Evolutionary conservation across 2,113 vertebrate species (phyloP).

Genomic region (Trinectes maculatus): DNA sequence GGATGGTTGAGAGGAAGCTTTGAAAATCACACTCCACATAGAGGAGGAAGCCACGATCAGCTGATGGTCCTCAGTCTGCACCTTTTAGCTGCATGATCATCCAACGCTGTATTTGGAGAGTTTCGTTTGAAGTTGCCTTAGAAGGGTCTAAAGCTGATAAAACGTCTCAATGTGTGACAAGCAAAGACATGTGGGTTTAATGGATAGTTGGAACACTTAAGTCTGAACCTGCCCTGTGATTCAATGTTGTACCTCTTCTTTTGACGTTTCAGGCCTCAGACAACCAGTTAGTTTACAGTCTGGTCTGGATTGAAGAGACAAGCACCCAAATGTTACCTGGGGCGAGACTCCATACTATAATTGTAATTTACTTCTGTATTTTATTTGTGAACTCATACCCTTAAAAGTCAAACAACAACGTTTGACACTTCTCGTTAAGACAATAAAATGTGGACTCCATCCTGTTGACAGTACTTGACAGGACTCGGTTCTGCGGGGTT

Average conservation of each 20-base stretch:
- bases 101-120: constrained; percentile 12
- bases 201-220: constrained; percentile 46
- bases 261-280: neutral
- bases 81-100: neutral
- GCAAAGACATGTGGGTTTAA: constrained; percentile 32
- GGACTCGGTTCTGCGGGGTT: constrained; percentile 5
- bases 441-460: neutral
- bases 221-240: constrained; percentile 41
- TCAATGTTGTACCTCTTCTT: constrained; percentile 55
- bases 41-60: constrained; percentile 1
- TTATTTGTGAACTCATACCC: neutral
- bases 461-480: no score
- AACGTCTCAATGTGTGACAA: constrained; percentile 6
- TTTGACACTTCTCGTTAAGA: constrained; percentile 6
- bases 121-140: constrained; percentile 44
- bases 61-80: constrained; percentile 26
- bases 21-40: constrained; percentile 18
- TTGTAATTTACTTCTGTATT: neutral
- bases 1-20: constrained; percentile 29
- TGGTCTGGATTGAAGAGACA: constrained; percentile 8
- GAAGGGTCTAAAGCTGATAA: constrained; percentile 23
- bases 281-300: constrained; percentile 6
- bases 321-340: constrained; percentile 16
- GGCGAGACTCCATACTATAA: constrained; percentile 13
- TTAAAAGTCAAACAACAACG: neutral